Percentiles rank a stretch among this genome's conserved stretches.
These are phyloP conservation scores for Eretmocerus hayati DNA, from an alignment of 2,888 invertebrate species.

Conservation along the genomic window DNA sequence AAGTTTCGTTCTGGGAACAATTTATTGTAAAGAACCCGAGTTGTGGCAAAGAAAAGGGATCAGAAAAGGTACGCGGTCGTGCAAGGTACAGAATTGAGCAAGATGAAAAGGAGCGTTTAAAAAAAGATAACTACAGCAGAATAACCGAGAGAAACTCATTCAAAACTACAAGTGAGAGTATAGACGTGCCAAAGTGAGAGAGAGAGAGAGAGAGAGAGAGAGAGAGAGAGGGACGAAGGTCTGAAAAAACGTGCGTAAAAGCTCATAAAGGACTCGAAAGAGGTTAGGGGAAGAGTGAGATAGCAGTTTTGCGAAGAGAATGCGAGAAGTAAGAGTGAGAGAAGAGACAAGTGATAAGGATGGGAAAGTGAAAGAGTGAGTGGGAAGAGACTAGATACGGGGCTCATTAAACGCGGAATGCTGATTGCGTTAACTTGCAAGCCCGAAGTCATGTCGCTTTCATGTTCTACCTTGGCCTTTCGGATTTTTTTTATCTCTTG, in stretches of 20 bases:
- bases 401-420: constrained; percentile 44
- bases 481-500: too few relatives aligned
- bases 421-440: constrained; percentile 38
- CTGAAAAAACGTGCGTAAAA: constrained; percentile 7
- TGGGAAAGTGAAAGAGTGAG: too few relatives aligned
- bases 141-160: constrained; percentile 16
- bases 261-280: constrained; percentile 15
- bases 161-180: constrained; percentile 14
- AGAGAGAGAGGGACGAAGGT: not conserved
- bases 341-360: constrained; percentile 18
- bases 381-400: constrained; percentile 28
- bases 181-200: constrained; percentile 14
- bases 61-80: too few relatives aligned
- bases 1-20: too few relatives aligned
- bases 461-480: too few relatives aligned
- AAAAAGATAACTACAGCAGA: constrained; percentile 6
- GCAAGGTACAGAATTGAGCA: too few relatives aligned
- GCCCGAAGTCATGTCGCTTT: too few relatives aligned
- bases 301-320: constrained; percentile 19
- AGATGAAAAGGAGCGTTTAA: too few relatives aligned
- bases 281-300: constrained; percentile 19
- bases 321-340: constrained; percentile 23
- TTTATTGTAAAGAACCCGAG: too few relatives aligned
- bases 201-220: not conserved
- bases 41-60: too few relatives aligned